Evolutionary conservation across 2,888 invertebrate species (phyloP).

Genomic region (Mesopsocus fuscifrons): DNA sequence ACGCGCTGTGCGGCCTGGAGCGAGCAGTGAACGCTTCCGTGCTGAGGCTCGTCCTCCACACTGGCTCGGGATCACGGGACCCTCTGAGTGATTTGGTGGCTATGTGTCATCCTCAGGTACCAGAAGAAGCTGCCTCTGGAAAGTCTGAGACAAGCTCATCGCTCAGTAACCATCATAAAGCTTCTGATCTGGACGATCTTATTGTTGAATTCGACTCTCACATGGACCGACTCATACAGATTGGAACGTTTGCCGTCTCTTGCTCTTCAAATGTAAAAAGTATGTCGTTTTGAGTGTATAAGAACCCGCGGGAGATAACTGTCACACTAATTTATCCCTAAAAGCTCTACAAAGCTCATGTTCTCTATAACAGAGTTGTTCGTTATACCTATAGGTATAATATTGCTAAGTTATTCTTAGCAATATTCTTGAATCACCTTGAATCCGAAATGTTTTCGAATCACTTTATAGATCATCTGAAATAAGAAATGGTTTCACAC

Average conservation of each 20-base stretch:
- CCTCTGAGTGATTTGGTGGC: slow-evolving; percentile 23
- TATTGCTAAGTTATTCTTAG: too few relatives aligned
- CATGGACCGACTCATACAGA: slow-evolving; percentile 45
- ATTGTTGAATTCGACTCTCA: slow-evolving; percentile 44
- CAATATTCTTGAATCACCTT: too few relatives aligned
- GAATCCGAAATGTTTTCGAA: too few relatives aligned
- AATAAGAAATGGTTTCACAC: too few relatives aligned
- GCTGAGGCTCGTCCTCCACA: slow-evolving; percentile 34
- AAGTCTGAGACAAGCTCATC: slow-evolving; percentile 17
- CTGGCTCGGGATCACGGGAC: slow-evolving; percentile 23
- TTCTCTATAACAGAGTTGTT: too few relatives aligned
- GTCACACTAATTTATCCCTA: slow-evolving; percentile 7
- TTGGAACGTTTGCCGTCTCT: slow-evolving; percentile 49
- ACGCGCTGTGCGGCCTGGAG: slow-evolving; percentile 26
- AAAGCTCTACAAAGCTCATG: too few relatives aligned
- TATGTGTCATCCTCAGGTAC: slow-evolving; percentile 22
- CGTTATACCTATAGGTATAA: too few relatives aligned
- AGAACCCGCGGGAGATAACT: background rate
- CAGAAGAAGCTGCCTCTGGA: too few relatives aligned
- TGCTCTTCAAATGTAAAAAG: slow-evolving; percentile 29
- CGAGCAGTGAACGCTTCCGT: slow-evolving; percentile 44
- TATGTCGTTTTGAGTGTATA: slow-evolving; percentile 19
- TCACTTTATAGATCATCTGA: too few relatives aligned
- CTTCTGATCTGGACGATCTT: slow-evolving; percentile 26
- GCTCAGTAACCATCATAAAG: slow-evolving; percentile 17